Conservation (phyloP, 2,888 invertebrate species). For the Clitarchus hookeri region DNA sequence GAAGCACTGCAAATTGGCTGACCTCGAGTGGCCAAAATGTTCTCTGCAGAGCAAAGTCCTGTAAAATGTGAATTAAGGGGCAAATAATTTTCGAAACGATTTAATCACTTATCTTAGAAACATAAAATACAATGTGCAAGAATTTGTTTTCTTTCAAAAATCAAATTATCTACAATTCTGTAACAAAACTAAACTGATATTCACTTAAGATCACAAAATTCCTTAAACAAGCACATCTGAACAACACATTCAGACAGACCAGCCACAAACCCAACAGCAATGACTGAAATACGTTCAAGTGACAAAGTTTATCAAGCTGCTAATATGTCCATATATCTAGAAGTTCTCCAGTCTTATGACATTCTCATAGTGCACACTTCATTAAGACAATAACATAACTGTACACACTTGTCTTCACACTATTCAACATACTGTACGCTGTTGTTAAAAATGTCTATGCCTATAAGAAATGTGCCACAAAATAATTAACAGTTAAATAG, state of each 20-base stretch:
- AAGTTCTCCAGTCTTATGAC: neutral
- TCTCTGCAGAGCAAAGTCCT: too few species aligned
- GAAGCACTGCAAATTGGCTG: too few species aligned
- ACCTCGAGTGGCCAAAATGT: too few species aligned
- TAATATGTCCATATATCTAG: neutral
- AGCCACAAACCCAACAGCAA: neutral
- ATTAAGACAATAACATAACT: neutral
- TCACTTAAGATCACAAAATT: neutral
- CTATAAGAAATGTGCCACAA: slow-evolving; percentile 2
- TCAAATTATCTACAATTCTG: neutral
- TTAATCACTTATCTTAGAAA: neutral
- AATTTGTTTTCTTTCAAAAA: neutral
- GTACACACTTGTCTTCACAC: neutral
- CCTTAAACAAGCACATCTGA: neutral
- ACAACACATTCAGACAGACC: neutral
- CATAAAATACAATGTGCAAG: neutral
- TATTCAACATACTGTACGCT: neutral
- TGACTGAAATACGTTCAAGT: neutral
- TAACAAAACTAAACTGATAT: neutral
- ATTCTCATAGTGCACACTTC: neutral
- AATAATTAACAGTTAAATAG: neutral
- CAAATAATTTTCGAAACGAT: neutral
- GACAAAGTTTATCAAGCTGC: neutral
- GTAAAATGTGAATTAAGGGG: neutral
- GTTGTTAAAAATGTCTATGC: neutral